Evolutionary conservation across 2,113 vertebrate species (phyloP).

Genomic region (Pseudorasbora parva): DNA sequence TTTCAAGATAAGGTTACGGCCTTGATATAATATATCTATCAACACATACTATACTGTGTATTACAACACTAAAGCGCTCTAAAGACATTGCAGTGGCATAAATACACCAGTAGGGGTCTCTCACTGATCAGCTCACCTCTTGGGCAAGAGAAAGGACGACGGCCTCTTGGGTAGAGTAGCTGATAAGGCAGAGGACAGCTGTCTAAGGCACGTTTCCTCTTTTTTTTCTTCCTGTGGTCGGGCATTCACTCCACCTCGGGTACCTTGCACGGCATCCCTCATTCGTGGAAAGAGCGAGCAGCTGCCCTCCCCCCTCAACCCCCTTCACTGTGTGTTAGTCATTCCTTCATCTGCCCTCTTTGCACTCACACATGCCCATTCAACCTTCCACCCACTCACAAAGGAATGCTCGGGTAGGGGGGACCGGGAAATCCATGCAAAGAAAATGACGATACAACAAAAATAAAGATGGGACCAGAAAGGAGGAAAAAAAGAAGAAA

Average conservation of each 20-base stretch:
- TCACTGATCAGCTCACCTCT: constrained; percentile 62
- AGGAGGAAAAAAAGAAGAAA: background rate
- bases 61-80: background rate
- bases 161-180: background rate
- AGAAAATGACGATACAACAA: constrained; percentile 21
- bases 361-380: constrained; percentile 53
- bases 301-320: constrained; percentile 20
- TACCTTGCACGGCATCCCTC: constrained; percentile 34
- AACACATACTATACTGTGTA: constrained; percentile 4
- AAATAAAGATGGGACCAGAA: background rate
- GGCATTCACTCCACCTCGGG: background rate
- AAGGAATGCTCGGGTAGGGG: constrained; percentile 17
- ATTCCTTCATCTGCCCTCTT: constrained; percentile 37
- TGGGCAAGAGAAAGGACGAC: background rate
- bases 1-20: background rate
- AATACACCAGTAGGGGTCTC: constrained; percentile 76
- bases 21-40: background rate
- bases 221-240: constrained; percentile 1
- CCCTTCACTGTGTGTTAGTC: background rate
- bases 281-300: constrained; percentile 17
- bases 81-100: constrained; percentile 59
- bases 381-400: constrained; percentile 54
- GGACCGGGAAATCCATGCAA: background rate
- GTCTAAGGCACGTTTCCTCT: constrained; percentile 23
- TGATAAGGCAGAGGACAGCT: constrained; percentile 38